Base-by-base conservation (phyloP, 2,888 invertebrate genomes). In the Amblyjoppa proteus region DNA sequence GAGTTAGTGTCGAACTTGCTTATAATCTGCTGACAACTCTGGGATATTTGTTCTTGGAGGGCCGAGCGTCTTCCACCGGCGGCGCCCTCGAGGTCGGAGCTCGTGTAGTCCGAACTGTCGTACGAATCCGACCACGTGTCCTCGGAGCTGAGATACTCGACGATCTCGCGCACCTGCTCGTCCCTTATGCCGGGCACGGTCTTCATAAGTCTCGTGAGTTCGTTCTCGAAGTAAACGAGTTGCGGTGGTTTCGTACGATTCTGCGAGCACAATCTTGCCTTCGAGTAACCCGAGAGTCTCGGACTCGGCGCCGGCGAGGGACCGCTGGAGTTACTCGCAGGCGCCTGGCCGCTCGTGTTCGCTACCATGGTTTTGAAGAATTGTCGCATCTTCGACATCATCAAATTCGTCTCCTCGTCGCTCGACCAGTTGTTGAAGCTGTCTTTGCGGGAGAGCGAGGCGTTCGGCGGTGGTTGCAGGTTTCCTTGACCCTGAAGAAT, bases 381-480 rank as follows among this genome's bases (percentile, higher is more conserved):
- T 90, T 98, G 97, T 1, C 98, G 95, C 97, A 98, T 98, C 95
- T 98, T 98, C 53, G 97, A 97, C 98, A 98, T 98, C 98, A 98
- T 98, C 66, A 98, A 94, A 94, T 98, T 98, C 2, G 98, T 98
- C 94, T 98, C 98, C 93, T 98, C 98, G 92, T 98, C 98, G 3
- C 98, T 98, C 87, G 98, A 98, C 98, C 98, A 98, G 92, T 98
- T 98, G 93, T 98, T 98, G 94, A 98, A 98, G 93, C 98, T 98
- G 93, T 98, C 98, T 94, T 98, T 98, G 87, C 98, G 95, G 53
- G 97, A 96, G 41, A 98, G 94, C 16, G 96, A 95, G 7, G 93
- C 93, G 89, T 94, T 95, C 73, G 95, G 95, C 75, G 95, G 95
- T 13, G 96, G 95, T 56, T 95, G 94, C 2, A 96, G 95, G 49